Evolutionary conservation across 2,797 vertebrate genomes (phyloP).

Genomic region (Clarias laeviceps): DNA sequence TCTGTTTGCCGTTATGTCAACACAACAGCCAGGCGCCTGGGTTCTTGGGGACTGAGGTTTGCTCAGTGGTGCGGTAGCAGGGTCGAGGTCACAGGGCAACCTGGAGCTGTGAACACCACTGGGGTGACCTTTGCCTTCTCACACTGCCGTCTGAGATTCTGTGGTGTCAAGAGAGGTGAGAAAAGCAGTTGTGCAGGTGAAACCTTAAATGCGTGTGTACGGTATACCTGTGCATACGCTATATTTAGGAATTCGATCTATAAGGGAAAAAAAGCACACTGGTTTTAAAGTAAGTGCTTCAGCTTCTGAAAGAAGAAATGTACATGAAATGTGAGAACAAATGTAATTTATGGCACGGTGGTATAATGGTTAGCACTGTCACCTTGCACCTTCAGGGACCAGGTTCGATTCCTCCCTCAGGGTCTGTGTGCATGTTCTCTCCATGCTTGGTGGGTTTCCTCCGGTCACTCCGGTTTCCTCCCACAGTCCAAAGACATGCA

Average conservation of each 20-base stretch:
- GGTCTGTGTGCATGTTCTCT: no score
- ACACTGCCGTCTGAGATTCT: slow-evolving; percentile 15
- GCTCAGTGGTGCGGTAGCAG: slow-evolving; percentile 18
- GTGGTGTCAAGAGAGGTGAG: neutral
- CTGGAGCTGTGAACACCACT: slow-evolving; percentile 30
- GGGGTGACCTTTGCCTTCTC: slow-evolving; percentile 43
- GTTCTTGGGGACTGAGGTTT: slow-evolving; percentile 33
- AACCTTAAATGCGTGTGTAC: neutral
- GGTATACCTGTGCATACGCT: no score
- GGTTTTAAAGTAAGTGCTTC: neutral
- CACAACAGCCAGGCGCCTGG: slow-evolving; percentile 58
- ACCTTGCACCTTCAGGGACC: no score
- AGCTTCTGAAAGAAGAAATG: neutral
- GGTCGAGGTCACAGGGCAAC: slow-evolving; percentile 27
- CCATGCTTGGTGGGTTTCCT: no score
- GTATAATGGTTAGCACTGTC: no score
- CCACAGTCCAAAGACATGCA: no score
- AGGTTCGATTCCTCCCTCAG: no score
- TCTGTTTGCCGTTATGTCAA: slow-evolving; percentile 41
- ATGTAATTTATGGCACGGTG: neutral
- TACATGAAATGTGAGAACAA: neutral
- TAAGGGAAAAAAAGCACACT: neutral
- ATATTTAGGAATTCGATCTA: no score
- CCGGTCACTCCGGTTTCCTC: no score
- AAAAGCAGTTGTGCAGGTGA: neutral